Evolutionary conservation across 2,888 invertebrate species (phyloP).

Genomic region (Holacanthella duospinosa): DNA sequence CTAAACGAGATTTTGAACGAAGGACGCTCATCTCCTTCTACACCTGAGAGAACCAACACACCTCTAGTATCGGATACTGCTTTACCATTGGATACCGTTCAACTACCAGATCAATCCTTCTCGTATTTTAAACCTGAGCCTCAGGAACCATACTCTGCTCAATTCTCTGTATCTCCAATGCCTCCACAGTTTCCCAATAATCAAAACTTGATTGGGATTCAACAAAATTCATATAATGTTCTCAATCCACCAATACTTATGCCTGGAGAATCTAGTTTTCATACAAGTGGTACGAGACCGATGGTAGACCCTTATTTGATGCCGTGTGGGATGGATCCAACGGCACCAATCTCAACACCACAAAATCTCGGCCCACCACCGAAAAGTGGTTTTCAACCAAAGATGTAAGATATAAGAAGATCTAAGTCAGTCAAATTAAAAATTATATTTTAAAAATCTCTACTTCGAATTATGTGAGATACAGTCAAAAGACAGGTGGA

Average conservation of each 20-base stretch:
- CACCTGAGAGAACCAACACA: not conserved
- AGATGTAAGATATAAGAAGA: conserved; percentile 2
- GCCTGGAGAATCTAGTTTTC: not conserved
- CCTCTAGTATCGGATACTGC: not conserved
- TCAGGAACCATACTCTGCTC: not conserved
- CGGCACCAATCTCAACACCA: conserved; percentile 43
- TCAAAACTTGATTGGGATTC: not conserved
- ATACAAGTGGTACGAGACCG: not conserved
- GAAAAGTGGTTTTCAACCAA: conserved; percentile 46
- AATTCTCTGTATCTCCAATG: not conserved
- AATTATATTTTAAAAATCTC: not conserved
- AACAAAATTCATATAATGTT: not conserved
- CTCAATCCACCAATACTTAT: not conserved
- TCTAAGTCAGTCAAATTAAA: not conserved
- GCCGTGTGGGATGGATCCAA: conserved; percentile 45
- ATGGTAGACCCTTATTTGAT: not conserved
- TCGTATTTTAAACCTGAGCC: conserved; percentile 6
- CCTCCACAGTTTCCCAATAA: not conserved
- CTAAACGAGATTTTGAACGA: conserved; percentile 68
- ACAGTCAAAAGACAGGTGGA: too few species aligned
- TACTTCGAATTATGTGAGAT: too few species aligned
- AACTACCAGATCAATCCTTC: not conserved
- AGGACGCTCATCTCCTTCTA: not conserved
- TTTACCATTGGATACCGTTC: not conserved
- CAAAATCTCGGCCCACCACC: conserved; percentile 48